These are phyloP conservation scores for Lepidocyrtoides sp. DNA, from an alignment of 2,888 invertebrate genomes.

Conservation along the genomic window DNA sequence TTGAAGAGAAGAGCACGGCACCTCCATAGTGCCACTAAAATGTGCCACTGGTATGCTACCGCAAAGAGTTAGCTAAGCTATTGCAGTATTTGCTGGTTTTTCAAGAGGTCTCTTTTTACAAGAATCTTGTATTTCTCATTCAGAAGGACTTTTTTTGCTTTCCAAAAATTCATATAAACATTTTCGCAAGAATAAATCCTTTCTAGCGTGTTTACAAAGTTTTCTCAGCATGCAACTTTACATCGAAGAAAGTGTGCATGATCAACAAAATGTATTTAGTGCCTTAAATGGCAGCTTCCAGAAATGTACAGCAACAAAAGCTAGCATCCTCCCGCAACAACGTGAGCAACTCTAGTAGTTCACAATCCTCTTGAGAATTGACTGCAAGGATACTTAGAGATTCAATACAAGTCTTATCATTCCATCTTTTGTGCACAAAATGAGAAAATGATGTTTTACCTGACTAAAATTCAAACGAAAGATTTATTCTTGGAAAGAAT, in stretches of 20 bases:
- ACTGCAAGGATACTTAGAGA: conserved; percentile 16
- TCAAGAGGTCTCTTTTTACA: too few species aligned
- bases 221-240: too few species aligned
- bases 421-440: conserved; percentile 29
- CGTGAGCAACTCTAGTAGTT: conserved; percentile 28
- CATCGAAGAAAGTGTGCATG: too few species aligned
- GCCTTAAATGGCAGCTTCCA: background rate
- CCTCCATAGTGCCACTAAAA: background rate
- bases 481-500: background rate
- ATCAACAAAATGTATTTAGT: background rate
- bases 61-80: too few species aligned
- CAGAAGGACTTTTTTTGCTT: too few species aligned
- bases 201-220: too few species aligned
- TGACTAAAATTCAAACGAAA: conserved; percentile 50
- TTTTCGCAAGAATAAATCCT: too few species aligned
- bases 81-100: too few species aligned
- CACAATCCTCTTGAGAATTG: conserved; percentile 31
- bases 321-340: background rate
- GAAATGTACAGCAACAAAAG: background rate
- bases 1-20: background rate
- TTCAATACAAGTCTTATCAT: background rate
- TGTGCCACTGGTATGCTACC: too few species aligned
- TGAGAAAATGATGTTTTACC: conserved; percentile 62
- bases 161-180: too few species aligned
- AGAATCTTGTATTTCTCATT: too few species aligned